A percentile compares a stretch with the other conserved stretches of the same genome.
phyloP scores from a whole-genome alignment of 2,888 invertebrate genomes.

The Laothoe populi region DNA sequence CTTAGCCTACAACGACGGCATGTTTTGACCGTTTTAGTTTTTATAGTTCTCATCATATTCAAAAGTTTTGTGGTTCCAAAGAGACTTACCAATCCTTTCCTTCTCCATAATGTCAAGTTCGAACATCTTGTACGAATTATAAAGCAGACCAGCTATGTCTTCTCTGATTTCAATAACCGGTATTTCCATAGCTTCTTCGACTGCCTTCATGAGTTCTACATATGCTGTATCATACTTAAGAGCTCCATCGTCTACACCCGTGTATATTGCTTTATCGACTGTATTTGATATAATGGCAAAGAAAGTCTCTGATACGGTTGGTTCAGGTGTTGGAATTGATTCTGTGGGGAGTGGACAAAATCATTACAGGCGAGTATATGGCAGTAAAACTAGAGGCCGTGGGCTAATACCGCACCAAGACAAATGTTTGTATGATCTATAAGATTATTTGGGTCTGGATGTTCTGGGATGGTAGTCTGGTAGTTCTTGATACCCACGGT shows the following conservation, averaged over 20 bases:
- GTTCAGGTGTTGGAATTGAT: constrained; percentile 62
- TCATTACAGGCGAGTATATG: no score
- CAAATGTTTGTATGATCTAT: no score
- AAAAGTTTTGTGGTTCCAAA: neutral
- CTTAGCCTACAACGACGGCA: neutral
- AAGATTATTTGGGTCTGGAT: no score
- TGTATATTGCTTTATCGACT: constrained; percentile 69
- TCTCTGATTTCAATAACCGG: constrained; percentile 64
- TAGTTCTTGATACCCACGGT: no score
- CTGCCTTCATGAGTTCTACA: constrained; percentile 63
- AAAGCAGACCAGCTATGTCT: constrained; percentile 62
- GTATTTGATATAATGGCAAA: constrained; percentile 57
- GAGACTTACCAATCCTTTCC: constrained; percentile 60
- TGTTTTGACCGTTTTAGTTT: no score
- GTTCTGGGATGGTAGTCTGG: no score
- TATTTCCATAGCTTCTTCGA: constrained; percentile 75
- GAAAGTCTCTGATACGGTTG: constrained; percentile 62
- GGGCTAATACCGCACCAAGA: no score
- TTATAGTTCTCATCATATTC: no score
- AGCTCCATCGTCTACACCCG: constrained; percentile 55
- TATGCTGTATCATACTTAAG: constrained; percentile 71
- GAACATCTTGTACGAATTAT: constrained; percentile 61
- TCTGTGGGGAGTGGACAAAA: constrained; percentile 49
- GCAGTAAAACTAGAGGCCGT: no score
- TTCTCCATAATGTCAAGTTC: constrained; percentile 64